Base-by-base conservation (phyloP, 1,140 invertebrate species). In the Bilobella aurantiaca region DNA sequence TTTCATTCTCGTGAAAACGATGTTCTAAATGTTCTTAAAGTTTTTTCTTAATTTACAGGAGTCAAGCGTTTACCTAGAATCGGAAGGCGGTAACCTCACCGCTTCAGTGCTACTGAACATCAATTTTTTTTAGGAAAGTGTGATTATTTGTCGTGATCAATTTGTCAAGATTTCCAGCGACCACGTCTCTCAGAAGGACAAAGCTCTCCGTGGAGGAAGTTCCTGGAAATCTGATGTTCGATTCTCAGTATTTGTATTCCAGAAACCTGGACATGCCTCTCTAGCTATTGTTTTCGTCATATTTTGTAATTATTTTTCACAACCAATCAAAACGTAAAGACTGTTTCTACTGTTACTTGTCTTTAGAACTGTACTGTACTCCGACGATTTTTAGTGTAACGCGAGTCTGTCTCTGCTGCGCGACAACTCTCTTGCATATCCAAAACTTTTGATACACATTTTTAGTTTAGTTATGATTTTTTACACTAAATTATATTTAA, bases 51-150 rank as follows among this genome's bases (percentile, higher is more conserved):
- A 3, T 5, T 34, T 42, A 3, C 32, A 42, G 37, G 60, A 58
- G 18, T 58, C 12, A 64, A 64, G 31, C 23, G 64, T 23, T 42
- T 61, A 18, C 64, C 56, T 2, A 25, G 58, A 21, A 60, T 65
- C 30, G 56, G 64, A 42, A 63, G 62, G 28, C 25, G 18, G 18
- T 18, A n/a, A 47, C n/a, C 14, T 23, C 31, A 18, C 3, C 31
- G 18, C 8, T 14, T 12, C 14, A 16, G 8, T 23, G 25, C 49
- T 23, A 23, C 8, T 23, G 5, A 27, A 28, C 21, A 8, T 29
- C 28, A 30, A 28, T 58, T 25, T 30, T 3, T 25, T 23, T 30
- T 23, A 58, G 5, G 57, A 58, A 5, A 12, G 14, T 18, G 3
- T 53, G 49, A 5, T 18, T 14, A 28, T 23, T 14, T 12, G 57